A percentile compares a stretch with the other conserved stretches of the same genome.
Evolutionary conservation across 2,113 vertebrate species (phyloP).

Genomic region (Regulus satrapa): DNA sequence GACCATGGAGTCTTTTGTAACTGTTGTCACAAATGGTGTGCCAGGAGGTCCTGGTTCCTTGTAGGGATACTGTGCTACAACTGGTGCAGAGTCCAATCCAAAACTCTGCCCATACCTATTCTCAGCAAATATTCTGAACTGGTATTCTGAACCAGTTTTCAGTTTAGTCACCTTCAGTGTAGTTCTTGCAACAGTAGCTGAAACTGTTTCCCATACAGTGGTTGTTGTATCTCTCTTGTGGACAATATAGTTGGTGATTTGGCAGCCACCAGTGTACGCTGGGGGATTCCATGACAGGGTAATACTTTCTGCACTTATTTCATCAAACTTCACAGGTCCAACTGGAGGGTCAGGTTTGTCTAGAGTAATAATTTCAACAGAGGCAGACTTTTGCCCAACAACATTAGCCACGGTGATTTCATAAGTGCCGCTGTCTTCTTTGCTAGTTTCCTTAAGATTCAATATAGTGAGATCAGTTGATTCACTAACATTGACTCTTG

Average conservation of each 20-base stretch:
- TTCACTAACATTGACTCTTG: constrained; percentile 86
- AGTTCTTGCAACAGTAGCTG: constrained; percentile 87
- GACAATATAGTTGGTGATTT: constrained; percentile 95
- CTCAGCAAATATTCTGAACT: constrained; percentile 97
- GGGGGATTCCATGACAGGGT: constrained; percentile 94
- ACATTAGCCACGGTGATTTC: constrained; percentile 85
- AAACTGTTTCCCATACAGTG: constrained; percentile 90
- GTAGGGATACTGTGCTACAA: constrained; percentile 94
- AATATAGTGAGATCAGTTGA: constrained; percentile 79
- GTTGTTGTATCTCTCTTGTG: constrained; percentile 95
- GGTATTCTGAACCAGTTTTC: constrained; percentile 95
- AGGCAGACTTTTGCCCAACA: constrained; percentile 86
- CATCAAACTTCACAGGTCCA: constrained; percentile 92
- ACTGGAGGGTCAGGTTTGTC: constrained; percentile 94
- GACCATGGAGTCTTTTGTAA: constrained; percentile 90
- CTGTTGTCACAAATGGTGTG: constrained; percentile 86
- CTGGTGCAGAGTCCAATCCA: constrained; percentile 84
- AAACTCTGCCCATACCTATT: constrained; percentile 96
- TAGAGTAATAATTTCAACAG: constrained; percentile 89
- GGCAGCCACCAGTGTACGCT: constrained; percentile 87
- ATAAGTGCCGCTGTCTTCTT: constrained; percentile 92
- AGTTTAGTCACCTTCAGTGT: constrained; percentile 88
- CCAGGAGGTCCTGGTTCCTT: constrained; percentile 96
- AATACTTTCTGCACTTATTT: constrained; percentile 91
- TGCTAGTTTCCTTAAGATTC: constrained; percentile 89